Conservation (phyloP, 2,797 vertebrate species). For the Erithacus rubecula region DNA sequence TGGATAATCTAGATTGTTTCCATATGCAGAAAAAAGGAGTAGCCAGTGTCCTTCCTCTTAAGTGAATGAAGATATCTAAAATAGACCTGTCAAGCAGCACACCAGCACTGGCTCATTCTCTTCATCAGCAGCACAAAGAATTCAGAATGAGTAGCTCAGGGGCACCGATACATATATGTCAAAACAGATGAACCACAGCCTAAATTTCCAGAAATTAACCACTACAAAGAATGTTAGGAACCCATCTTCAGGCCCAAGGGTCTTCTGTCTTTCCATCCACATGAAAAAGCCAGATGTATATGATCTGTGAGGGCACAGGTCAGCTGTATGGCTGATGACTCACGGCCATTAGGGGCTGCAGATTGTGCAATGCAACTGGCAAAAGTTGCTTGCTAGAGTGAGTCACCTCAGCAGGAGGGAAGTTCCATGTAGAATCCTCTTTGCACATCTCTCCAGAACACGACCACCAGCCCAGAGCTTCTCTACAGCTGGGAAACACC, state of each 20-base stretch:
- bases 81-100: neutral
- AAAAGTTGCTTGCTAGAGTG: neutral
- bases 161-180: neutral
- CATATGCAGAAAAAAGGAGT: neutral
- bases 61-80: neutral
- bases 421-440: neutral
- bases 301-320: neutral
- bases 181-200: neutral
- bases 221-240: neutral
- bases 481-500: neutral
- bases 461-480: neutral
- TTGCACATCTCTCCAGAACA: neutral
- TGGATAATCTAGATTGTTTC: neutral
- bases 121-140: neutral
- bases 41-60: neutral
- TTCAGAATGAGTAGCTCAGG: neutral
- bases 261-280: neutral
- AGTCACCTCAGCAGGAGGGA: neutral
- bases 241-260: neutral
- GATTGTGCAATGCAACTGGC: neutral
- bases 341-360: rapidly evolving
- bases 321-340: neutral
- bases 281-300: neutral
- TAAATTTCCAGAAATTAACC: neutral
- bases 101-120: neutral